Conservation (phyloP, 2,888 invertebrate species). For the Eremobia ochroleuca region DNA sequence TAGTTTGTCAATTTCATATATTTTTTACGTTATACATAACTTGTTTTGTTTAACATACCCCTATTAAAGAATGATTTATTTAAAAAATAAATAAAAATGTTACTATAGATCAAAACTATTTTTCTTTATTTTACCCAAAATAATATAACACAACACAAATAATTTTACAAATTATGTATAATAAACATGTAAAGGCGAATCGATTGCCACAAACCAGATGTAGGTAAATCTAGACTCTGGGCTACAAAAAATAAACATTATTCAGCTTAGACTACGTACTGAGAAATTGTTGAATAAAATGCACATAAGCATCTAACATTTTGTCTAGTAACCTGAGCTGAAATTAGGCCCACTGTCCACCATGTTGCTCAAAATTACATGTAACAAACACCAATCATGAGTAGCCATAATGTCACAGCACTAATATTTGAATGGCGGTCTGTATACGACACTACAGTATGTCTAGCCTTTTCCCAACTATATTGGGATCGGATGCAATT, state of each 20-base stretch:
- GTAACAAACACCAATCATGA: neutral
- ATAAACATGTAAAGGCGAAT: neutral
- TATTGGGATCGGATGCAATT: too few relatives aligned
- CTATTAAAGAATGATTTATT: neutral
- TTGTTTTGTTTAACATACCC: neutral
- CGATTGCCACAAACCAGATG: neutral
- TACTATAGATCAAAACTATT: neutral
- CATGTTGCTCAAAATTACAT: neutral
- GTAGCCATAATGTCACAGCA: neutral
- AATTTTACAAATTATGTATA: neutral
- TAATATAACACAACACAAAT: rapidly evolving
- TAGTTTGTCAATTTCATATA: neutral
- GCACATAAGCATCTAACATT: neutral
- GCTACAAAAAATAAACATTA: neutral
- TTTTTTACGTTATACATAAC: neutral
- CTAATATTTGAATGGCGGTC: neutral
- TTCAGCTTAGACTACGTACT: neutral
- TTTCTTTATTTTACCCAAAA: neutral
- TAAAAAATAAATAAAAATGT: conserved; percentile 8
- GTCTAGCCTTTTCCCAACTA: too few relatives aligned
- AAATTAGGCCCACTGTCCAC: neutral
- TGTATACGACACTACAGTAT: too few relatives aligned
- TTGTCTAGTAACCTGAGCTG: neutral
- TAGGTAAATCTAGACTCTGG: neutral
- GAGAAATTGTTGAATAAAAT: neutral